Evolutionary conservation across 2,113 vertebrate species (phyloP), one percentile per base, ranked within the genome.

Genomic region (Etheostoma spectabile): DNA sequence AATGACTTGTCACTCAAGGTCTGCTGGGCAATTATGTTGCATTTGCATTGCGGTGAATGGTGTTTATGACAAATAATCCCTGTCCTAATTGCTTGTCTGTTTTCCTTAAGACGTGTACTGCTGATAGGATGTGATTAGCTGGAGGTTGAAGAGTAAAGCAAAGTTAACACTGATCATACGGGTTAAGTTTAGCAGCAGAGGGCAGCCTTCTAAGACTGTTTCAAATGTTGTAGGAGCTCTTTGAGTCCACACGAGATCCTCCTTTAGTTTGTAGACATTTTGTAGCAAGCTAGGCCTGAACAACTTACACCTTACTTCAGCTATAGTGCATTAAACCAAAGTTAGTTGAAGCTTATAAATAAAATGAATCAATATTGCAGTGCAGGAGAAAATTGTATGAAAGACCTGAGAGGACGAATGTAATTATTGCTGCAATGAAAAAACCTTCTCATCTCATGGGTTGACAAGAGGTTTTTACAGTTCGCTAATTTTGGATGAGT

Each of bases 1-100:
- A 95, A 94, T 96, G 93, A 92, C 94, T 90, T 94, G 95, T 96
- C 95, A 94, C 93, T 96, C 95, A 96, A 92, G 92, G 86, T 89
- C 90, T 93, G 93, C 92, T 86, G 93, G 92, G 95, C 94, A 95
- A 95, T 96, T 95, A 95, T 89, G 92, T 75, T 85, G 89, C 94
- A 95, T 96, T 95, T 94, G 94, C 93, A 93, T 93, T 87, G 92
- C 91, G 89, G 88, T 87, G 92, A 92, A 88, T 93, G 93, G 91
- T 93, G 94, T 93, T 94, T 93, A 94, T 94, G 91, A 94, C 93
- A 95, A 95, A 95, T 93, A 93, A 93, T 66, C 85, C 88, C 62
- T 90, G 93, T 92, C 92, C 86, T 96, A 95, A 96, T 95, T 96
- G 95, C 93, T 90, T 67, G 84, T 93, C 92, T 95, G 92, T 94